phyloP scores from a whole-genome alignment of 1,140 invertebrate genomes.

The Stenopsyche tienmushanensis region DNA sequence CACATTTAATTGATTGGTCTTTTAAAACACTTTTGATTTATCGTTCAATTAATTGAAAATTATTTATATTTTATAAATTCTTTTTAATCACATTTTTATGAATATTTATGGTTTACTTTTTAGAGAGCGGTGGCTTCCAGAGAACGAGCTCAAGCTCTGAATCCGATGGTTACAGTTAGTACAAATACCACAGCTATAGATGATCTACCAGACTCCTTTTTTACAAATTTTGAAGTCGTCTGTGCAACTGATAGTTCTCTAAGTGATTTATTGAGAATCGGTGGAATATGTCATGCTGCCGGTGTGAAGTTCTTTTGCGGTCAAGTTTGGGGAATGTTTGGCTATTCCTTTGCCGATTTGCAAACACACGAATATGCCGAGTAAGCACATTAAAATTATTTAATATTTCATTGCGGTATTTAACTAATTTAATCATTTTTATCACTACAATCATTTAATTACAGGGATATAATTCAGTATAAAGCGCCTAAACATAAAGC shows the following conservation, averaged over 20 bases:
- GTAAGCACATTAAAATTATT: constrained; percentile 58
- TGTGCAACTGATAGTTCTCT: constrained; percentile 75
- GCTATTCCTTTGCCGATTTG: constrained; percentile 89
- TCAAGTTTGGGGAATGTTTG: constrained; percentile 92
- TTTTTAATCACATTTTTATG: constrained; percentile 29
- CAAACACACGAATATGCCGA: constrained; percentile 83
- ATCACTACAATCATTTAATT: background rate
- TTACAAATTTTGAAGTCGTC: constrained; percentile 81
- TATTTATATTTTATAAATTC: constrained; percentile 1
- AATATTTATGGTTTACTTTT: constrained; percentile 43
- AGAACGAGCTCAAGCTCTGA: constrained; percentile 75
- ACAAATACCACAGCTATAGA: constrained; percentile 67
- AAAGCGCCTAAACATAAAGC: constrained; percentile 59
- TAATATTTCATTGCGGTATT: background rate
- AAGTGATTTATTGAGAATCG: constrained; percentile 71
- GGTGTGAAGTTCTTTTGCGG: constrained; percentile 86
- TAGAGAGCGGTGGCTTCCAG: constrained; percentile 83
- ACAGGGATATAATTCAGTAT: constrained; percentile 57
- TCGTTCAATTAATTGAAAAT: background rate
- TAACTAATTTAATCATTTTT: background rate
- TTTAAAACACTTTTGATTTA: too few relatives aligned
- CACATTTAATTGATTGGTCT: too few relatives aligned
- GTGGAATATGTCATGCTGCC: constrained; percentile 75
- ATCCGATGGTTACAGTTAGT: constrained; percentile 88
- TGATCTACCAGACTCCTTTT: constrained; percentile 71